Conservation (phyloP, 1,140 invertebrate genomes). For the Himalopsyche phryganea region DNA sequence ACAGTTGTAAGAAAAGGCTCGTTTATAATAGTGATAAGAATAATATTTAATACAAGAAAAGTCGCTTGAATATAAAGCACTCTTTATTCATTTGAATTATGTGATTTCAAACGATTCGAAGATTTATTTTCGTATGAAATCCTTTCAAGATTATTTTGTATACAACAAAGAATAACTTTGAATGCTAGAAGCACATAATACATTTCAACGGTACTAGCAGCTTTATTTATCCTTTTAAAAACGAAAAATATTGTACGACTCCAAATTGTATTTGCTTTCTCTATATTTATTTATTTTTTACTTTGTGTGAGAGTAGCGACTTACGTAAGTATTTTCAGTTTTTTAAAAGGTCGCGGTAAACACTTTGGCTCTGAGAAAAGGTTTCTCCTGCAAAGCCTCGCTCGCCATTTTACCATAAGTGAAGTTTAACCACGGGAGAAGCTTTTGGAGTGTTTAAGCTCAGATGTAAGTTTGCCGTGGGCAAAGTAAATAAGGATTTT, state of each 20-base stretch:
- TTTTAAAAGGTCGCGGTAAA: conserved; percentile 21
- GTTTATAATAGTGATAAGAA: no score
- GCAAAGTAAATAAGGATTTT: neutral
- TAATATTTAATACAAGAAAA: no score
- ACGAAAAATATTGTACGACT: neutral
- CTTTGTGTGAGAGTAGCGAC: no score
- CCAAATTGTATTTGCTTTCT: no score
- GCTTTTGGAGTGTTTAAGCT: conserved; percentile 15
- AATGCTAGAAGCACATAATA: neutral
- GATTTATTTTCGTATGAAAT: no score
- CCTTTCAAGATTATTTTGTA: no score
- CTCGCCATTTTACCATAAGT: conserved; percentile 19
- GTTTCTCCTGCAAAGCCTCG: conserved; percentile 4
- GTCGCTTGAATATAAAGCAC: no score
- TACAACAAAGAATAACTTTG: no score
- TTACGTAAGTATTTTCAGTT: conserved; percentile 8
- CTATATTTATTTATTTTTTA: no score
- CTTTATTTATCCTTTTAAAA: neutral
- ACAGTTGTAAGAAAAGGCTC: no score
- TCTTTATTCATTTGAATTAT: no score
- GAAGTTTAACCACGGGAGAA: conserved; percentile 16
- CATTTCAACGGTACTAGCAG: neutral
- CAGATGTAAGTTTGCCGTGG: conserved; percentile 17
- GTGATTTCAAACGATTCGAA: no score
- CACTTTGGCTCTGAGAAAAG: conserved; percentile 12